These are phyloP conservation scores for Tachysurus vachellii DNA, from an alignment of 2,113 vertebrate genomes.

Conservation along the genomic window DNA sequence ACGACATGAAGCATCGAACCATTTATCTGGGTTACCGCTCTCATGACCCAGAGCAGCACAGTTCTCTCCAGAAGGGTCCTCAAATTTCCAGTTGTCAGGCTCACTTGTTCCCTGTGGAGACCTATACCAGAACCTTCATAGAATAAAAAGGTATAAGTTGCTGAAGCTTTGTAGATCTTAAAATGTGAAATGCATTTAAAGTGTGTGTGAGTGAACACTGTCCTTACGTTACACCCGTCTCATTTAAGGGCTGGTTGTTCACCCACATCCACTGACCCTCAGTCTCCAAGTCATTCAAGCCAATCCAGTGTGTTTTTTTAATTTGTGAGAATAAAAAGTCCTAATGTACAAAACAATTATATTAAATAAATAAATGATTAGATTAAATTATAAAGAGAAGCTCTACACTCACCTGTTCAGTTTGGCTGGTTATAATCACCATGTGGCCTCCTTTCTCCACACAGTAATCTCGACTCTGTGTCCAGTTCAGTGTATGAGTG, in stretches of 20 bases:
- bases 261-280: no score
- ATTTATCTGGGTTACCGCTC: constrained; percentile 51
- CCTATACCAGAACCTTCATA: no score
- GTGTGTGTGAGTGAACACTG: no score
- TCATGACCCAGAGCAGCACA: neutral
- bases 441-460: constrained; percentile 42
- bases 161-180: neutral
- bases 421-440: constrained; percentile 43
- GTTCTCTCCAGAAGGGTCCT: no score
- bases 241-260: neutral
- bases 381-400: no score
- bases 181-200: neutral
- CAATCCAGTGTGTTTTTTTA: no score
- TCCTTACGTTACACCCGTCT: neutral
- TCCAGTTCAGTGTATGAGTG: constrained; percentile 33
- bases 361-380: neutral
- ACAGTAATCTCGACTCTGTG: constrained; percentile 22
- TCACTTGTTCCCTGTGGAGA: no score
- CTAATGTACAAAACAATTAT: constrained; percentile 3
- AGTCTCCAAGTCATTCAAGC: no score
- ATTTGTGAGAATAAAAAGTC: constrained; percentile 10
- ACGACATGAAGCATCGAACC: no score
- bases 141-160: no score
- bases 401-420: constrained; percentile 41
- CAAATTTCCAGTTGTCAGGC: no score